Evolutionary conservation across 2,888 invertebrate species (phyloP).

Genomic region (Thymelicus lineola): DNA sequence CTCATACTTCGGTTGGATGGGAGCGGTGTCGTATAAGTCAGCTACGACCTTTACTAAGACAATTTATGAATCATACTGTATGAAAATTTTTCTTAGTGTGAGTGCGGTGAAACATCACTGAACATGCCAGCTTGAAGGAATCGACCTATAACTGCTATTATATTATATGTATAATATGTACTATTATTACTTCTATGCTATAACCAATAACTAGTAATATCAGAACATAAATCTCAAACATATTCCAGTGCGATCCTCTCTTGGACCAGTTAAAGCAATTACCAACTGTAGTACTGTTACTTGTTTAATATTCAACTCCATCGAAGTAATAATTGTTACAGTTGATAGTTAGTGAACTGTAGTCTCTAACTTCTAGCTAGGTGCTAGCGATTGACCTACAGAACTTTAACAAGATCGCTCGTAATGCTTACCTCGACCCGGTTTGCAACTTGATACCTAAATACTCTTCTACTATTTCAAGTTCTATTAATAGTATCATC

Average conservation of each 20-base stretch:
- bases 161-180: no score
- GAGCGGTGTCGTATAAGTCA: no score
- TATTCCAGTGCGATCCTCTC: not conserved
- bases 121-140: no score
- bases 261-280: slow-evolving; percentile 2
- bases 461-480: not conserved
- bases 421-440: not conserved
- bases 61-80: no score
- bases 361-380: not conserved
- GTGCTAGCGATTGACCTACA: slow-evolving; percentile 6
- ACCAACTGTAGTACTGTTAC: slow-evolving; percentile 3
- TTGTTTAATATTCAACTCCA: slow-evolving; percentile 7
- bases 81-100: no score
- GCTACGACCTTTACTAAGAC: no score
- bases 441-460: not conserved
- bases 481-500: not conserved
- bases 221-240: not conserved
- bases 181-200: not conserved
- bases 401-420: slow-evolving; percentile 1
- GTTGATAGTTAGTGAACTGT: slow-evolving; percentile 6
- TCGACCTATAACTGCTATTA: no score
- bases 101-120: no score
- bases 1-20: no score
- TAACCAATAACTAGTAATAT: not conserved
- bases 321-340: slow-evolving; percentile 10